These are phyloP conservation scores for Amphipoea oculea DNA, from an alignment of 2,888 invertebrate genomes.

Conservation along the genomic window DNA sequence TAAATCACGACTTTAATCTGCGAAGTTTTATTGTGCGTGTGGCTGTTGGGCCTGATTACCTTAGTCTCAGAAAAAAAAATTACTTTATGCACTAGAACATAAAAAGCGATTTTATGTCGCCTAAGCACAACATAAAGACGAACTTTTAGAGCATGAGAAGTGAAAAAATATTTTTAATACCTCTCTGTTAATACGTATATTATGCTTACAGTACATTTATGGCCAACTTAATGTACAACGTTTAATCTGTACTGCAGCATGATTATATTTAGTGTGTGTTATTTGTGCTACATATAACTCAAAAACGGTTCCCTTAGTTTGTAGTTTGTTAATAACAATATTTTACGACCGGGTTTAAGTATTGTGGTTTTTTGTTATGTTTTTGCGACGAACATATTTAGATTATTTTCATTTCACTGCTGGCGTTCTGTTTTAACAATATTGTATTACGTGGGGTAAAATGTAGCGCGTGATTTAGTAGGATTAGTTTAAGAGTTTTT, in stretches of 20 bases:
- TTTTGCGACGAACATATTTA: constrained; percentile 42
- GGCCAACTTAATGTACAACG: constrained; percentile 5
- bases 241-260: background rate
- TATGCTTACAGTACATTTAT: background rate
- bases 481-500: background rate
- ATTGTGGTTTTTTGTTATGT: constrained; percentile 58
- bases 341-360: constrained; percentile 59
- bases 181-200: background rate
- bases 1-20: too few species aligned
- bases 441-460: constrained; percentile 33
- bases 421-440: constrained; percentile 41
- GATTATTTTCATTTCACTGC: constrained; percentile 55
- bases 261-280: background rate
- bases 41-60: too few species aligned
- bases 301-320: constrained; percentile 33
- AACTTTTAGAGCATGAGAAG: too few species aligned
- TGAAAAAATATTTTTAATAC: constrained; percentile 6
- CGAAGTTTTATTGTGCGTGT: too few species aligned
- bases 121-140: too few species aligned
- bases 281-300: constrained; percentile 16
- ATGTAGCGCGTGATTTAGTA: constrained; percentile 2
- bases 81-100: too few species aligned
- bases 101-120: too few species aligned
- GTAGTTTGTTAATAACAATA: constrained; percentile 54
- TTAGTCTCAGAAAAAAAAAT: too few species aligned